phyloP scores from a whole-genome alignment of 2,797 vertebrate species.

The Borostomias antarcticus region DNA sequence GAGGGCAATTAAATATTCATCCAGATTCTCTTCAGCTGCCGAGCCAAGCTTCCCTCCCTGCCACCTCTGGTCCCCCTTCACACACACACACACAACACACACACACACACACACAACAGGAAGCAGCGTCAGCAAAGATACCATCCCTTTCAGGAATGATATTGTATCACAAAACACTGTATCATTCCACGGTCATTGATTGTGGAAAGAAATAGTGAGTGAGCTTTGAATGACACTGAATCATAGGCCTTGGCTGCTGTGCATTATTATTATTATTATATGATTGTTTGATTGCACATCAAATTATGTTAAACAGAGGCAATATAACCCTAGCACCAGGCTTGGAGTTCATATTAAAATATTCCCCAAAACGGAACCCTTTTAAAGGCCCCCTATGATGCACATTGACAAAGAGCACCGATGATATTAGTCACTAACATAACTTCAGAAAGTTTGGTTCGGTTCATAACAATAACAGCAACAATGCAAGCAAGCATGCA shows the following conservation, averaged over 20 bases:
- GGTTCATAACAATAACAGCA: neutral
- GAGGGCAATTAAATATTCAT: conserved; percentile 93
- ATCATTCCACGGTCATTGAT: conserved; percentile 22
- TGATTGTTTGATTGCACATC: neutral
- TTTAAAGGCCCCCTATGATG: no score
- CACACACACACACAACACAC: conserved; percentile 32
- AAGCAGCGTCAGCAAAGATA: conserved; percentile 32
- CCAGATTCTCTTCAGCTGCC: conserved; percentile 86
- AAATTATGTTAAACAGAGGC: conserved; percentile 2
- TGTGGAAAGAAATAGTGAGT: neutral
- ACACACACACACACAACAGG: conserved; percentile 23
- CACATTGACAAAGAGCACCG: neutral
- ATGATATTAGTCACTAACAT: neutral
- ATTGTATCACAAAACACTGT: conserved; percentile 11
- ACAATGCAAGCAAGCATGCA: neutral
- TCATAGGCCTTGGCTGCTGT: neutral
- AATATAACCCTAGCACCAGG: no score
- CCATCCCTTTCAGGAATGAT: conserved; percentile 31
- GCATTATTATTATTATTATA: no score
- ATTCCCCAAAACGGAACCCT: no score
- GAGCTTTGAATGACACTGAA: neutral
- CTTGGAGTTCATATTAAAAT: no score
- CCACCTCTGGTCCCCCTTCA: conserved; percentile 68
- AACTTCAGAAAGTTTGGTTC: no score
- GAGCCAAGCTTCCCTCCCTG: conserved; percentile 74